Conservation (phyloP, 2,888 invertebrate species). For the Crocallis elinguaria region DNA sequence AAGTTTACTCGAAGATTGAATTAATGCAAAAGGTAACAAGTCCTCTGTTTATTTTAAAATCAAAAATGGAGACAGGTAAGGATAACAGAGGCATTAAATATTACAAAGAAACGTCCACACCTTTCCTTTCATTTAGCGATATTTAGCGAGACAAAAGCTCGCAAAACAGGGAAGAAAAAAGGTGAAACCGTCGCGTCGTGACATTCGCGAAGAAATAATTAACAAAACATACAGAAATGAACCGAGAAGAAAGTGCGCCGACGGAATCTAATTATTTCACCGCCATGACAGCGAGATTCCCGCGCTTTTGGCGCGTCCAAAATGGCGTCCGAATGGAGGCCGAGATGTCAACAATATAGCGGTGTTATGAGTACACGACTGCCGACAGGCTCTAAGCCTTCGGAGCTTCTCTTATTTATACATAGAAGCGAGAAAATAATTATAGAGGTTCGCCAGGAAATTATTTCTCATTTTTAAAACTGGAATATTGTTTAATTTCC, state of each 20-base stretch:
- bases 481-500: conserved; percentile 55
- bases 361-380: conserved; percentile 72
- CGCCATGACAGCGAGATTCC: conserved; percentile 76
- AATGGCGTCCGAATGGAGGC: conserved; percentile 69
- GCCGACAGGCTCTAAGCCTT: conserved; percentile 76
- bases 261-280: conserved; percentile 80
- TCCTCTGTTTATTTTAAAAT: conserved; percentile 24
- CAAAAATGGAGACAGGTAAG: conserved; percentile 31
- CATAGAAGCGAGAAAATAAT: conserved; percentile 65
- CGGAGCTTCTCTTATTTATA: conserved; percentile 64
- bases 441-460: conserved; percentile 62
- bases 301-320: conserved; percentile 70
- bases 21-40: conserved; percentile 30
- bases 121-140: conserved; percentile 52
- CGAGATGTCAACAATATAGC: conserved; percentile 67
- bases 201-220: conserved; percentile 75
- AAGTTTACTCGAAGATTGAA: conserved; percentile 38
- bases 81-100: conserved; percentile 50
- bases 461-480: conserved; percentile 47
- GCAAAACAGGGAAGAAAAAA: conserved; percentile 45
- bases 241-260: conserved; percentile 68
- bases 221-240: conserved; percentile 81
- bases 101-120: conserved; percentile 53
- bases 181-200: conserved; percentile 48
- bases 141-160: conserved; percentile 54